Evolutionary conservation across 2,113 vertebrate genomes (phyloP), one percentile per base, ranked within the genome.

Genomic region (Ammodytes marinus): DNA sequence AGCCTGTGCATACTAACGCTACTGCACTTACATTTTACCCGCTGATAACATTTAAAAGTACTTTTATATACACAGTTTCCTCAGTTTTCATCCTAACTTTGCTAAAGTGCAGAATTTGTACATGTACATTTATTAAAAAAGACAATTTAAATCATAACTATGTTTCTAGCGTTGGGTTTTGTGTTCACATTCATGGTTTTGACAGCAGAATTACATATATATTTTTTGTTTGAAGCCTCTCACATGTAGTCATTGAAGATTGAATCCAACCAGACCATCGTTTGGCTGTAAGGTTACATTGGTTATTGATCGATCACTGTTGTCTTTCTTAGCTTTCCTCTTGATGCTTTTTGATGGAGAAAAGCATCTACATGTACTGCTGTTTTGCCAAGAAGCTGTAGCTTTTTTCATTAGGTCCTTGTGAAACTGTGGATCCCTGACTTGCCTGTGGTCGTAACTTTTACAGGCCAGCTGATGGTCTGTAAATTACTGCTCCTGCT

Each of bases 381-480:
- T 12, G 53, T 72, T 40, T 59, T 46, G 19, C 71, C 43, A 6
- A 45, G 69, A 86, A 54, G 69, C 72, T 55, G 74, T 49, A 35
- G 63, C 27, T 69, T 70, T 84, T 84, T 81, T 74, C 74, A 85
- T 77, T 66, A 80, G 88, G 57, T 42, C 63, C 84, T 84, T 74
- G 82, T 89, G 84, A 82, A 83, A n/a, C 60, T 4, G 47, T 77
- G 86, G 82, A 64, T 65, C 70, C 68, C 61, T 73, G 67, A 43
- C 60, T 55, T 27, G 87, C 82, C 82, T 58, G 64, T 46, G 76
- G 82, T 87, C 39, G 13, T 83, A 69, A 83, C 60, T 77, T 90
- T 90, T 85, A 89, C 79, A 74, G 64, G 58, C 69, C 67, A 47
- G 57, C 84, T 86, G 87, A 88, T 82, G 82, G 80, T 74, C 66